Conservation (phyloP, 2,888 invertebrate species). For the Sussaba pulchella region DNA sequence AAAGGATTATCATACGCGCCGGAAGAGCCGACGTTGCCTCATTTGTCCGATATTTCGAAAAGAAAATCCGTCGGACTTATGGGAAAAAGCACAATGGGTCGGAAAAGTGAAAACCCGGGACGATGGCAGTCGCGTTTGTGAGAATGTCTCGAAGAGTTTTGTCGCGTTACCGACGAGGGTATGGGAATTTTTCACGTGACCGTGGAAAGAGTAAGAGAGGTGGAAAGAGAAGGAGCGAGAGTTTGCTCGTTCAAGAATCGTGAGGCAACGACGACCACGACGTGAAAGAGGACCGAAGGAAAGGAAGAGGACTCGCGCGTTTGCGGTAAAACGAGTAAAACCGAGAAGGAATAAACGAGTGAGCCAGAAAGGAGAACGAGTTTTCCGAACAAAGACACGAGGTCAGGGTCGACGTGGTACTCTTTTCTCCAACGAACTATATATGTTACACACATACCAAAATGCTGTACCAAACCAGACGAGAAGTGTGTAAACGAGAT, state of each 20-base stretch:
- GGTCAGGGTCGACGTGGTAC: constrained; percentile 64
- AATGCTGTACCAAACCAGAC: neutral
- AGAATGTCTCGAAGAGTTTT: constrained; percentile 34
- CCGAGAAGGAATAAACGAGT: constrained; percentile 10
- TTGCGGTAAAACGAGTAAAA: constrained; percentile 35
- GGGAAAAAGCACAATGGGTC: constrained; percentile 4
- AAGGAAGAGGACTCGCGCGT: constrained; percentile 37
- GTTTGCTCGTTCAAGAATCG: constrained; percentile 38
- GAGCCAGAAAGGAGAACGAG: constrained; percentile 1
- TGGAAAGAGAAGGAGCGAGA: too few species aligned
- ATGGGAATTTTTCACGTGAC: constrained; percentile 25
- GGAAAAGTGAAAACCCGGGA: constrained; percentile 23
- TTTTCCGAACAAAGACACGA: constrained; percentile 57
- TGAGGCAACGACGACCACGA: constrained; percentile 21
- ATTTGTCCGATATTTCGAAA: constrained; percentile 34
- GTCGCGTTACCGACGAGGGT: neutral
- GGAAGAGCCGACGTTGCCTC: constrained; percentile 18
- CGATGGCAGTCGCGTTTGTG: constrained; percentile 1
- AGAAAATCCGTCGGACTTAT: constrained; percentile 1
- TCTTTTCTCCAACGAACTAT: constrained; percentile 30
- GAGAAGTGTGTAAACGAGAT: constrained; percentile 35
- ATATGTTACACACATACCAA: neutral
- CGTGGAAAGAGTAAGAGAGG: too few species aligned
- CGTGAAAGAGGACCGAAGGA: constrained; percentile 35
- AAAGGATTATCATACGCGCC: constrained; percentile 22